These are phyloP conservation scores for Passer domesticus DNA, from an alignment of 2,113 vertebrate genomes.

Conservation along the genomic window DNA sequence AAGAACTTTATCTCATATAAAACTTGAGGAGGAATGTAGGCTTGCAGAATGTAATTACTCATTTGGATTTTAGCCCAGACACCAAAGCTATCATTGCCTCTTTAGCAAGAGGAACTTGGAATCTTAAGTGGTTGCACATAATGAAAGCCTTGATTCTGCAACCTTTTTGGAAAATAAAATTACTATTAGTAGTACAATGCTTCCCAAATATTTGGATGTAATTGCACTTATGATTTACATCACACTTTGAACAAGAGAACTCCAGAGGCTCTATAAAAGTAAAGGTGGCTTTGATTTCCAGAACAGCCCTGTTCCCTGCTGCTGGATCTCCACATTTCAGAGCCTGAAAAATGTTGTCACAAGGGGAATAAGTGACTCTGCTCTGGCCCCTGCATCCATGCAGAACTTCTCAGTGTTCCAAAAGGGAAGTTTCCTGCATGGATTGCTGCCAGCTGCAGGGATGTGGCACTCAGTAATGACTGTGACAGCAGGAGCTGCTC, in stretches of 20 bases:
- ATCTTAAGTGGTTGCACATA: constrained; percentile 34
- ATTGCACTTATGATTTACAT: background rate
- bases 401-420: background rate
- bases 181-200: background rate
- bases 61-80: constrained; percentile 57
- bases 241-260: background rate
- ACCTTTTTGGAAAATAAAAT: constrained; percentile 12
- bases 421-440: background rate
- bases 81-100: constrained; percentile 43
- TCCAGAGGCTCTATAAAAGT: background rate
- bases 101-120: constrained; percentile 48
- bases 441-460: background rate
- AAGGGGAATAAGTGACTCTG: background rate
- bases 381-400: background rate
- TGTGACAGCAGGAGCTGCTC: background rate
- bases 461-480: background rate
- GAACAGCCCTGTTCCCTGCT: background rate
- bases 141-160: constrained; percentile 28
- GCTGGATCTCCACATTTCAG: background rate
- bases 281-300: background rate
- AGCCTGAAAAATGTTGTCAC: background rate
- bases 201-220: background rate
- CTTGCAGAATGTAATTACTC: constrained; percentile 56
- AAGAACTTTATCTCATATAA: constrained; percentile 54
- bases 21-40: constrained; percentile 42